These are phyloP conservation scores for Solen grandis DNA, from an alignment of 1,140 invertebrate species.

Conservation along the genomic window DNA sequence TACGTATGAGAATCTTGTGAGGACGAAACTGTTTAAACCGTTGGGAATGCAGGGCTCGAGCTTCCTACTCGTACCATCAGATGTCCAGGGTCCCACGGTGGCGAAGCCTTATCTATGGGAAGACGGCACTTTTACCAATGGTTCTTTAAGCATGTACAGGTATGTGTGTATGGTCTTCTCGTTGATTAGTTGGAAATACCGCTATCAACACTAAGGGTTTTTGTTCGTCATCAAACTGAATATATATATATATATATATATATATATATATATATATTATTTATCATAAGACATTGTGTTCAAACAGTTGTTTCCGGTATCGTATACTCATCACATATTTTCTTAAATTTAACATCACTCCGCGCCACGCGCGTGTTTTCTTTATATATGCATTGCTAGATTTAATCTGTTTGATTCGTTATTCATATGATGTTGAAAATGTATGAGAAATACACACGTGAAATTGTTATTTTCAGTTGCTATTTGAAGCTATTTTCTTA, in stretches of 20 bases:
- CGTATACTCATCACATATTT: too few species aligned
- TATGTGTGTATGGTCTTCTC: not conserved
- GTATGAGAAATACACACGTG: too few species aligned
- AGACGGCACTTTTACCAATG: constrained; percentile 16
- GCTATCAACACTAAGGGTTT: not conserved
- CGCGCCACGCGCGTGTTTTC: too few species aligned
- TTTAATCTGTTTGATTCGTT: too few species aligned
- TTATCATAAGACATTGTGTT: not conserved
- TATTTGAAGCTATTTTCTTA: too few species aligned
- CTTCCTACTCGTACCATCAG: constrained; percentile 40
- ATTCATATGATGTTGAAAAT: too few species aligned
- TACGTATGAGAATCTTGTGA: constrained; percentile 61
- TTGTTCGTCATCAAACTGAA: not conserved
- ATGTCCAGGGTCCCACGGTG: not conserved
- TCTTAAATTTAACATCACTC: too few species aligned
- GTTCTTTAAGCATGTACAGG: not conserved
- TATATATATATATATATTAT: not conserved
- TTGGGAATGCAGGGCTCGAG: constrained; percentile 59
- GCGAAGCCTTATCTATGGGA: constrained; percentile 15
- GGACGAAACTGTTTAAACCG: constrained; percentile 56
- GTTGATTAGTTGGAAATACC: not conserved
- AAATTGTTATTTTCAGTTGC: too few species aligned
- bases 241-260: not conserved
- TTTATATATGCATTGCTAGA: not conserved
- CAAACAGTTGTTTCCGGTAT: too few species aligned